Percentiles rank a stretch among this genome's conserved stretches.
Evolutionary conservation across 2,797 vertebrate genomes (phyloP).

Genomic region (Schizothorax lantsangensis): DNA sequence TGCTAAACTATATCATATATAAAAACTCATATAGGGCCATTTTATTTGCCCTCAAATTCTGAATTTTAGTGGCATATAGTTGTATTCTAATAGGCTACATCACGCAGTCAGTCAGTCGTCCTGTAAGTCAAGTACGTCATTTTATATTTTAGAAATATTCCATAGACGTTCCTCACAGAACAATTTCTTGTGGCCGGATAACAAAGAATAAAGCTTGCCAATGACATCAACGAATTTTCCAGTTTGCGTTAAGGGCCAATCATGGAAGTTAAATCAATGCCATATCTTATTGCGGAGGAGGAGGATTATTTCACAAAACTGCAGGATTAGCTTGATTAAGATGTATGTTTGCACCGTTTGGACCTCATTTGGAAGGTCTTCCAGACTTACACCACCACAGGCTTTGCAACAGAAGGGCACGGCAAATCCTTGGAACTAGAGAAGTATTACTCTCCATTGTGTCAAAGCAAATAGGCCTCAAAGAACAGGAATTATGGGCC

Average conservation of each 20-base stretch:
- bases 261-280: slow-evolving; percentile 66
- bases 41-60: neutral
- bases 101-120: neutral
- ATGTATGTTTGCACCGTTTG: slow-evolving; percentile 8
- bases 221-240: slow-evolving; percentile 54
- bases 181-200: neutral
- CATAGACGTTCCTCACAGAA: neutral
- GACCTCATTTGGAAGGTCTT: slow-evolving; percentile 55
- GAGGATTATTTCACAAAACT: slow-evolving; percentile 59
- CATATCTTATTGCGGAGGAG: slow-evolving; percentile 64
- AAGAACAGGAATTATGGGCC: slow-evolving; percentile 58
- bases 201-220: slow-evolving; percentile 4
- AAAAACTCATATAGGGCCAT: neutral
- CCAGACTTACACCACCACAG: slow-evolving; percentile 48
- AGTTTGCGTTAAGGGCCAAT: slow-evolving; percentile 46
- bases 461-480: slow-evolving; percentile 59
- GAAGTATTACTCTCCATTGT: slow-evolving; percentile 59
- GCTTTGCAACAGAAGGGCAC: slow-evolving; percentile 57
- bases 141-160: neutral
- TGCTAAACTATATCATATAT: neutral
- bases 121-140: neutral
- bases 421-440: slow-evolving; percentile 54
- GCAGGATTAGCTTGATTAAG: slow-evolving; percentile 66
- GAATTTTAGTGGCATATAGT: neutral
- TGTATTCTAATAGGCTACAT: neutral